A percentile compares a stretch with the other conserved stretches of the same genome.
Conservation (phyloP, 2,797 vertebrate genomes). For the Crypturellus tataupa region DNA sequence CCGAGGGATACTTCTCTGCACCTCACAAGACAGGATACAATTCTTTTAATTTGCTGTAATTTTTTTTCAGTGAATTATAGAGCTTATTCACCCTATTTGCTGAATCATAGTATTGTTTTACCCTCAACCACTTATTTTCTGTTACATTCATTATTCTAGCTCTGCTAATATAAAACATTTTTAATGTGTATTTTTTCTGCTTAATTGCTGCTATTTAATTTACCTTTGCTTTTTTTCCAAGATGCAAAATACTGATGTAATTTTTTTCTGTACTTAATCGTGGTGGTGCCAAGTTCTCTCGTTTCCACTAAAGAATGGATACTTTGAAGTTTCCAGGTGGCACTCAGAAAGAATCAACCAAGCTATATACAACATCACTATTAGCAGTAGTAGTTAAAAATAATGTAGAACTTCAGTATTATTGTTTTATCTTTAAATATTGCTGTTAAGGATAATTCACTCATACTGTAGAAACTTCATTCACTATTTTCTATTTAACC, state of each 20-base stretch:
- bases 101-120: constrained; percentile 11
- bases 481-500: constrained; percentile 81
- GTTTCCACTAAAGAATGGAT: not conserved
- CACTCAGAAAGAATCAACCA: not conserved
- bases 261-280: not conserved
- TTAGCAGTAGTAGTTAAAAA: not conserved
- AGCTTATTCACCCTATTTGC: not conserved
- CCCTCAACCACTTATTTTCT: not conserved
- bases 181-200: not conserved
- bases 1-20: constrained; percentile 54
- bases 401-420: constrained; percentile 3
- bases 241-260: not conserved
- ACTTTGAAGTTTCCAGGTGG: constrained; percentile 11
- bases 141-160: not conserved
- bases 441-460: constrained; percentile 32
- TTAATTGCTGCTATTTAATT: constrained; percentile 1
- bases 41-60: constrained; percentile 16
- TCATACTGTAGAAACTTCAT: constrained; percentile 50
- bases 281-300: not conserved
- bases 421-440: constrained; percentile 20
- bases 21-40: constrained; percentile 63
- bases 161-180: not conserved
- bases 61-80: not conserved
- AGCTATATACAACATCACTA: not conserved
- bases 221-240: not conserved